Conservation (phyloP, 2,113 vertebrate genomes). For the Pluvialis apricaria region DNA sequence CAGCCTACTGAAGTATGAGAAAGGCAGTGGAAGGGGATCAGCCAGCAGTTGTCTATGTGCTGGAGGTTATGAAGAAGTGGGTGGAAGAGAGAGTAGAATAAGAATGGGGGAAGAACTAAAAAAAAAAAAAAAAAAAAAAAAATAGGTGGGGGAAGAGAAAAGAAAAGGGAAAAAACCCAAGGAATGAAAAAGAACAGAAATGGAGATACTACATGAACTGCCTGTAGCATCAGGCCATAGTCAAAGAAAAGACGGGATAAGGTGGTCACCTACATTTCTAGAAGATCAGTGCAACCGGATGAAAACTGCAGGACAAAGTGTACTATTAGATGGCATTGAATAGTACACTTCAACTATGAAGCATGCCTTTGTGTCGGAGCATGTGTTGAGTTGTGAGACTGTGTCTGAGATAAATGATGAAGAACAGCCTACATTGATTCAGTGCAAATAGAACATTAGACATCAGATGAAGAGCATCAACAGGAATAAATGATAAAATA, state of each 20-base stretch:
- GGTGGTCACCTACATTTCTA: background rate
- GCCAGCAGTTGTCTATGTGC: background rate
- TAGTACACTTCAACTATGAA: background rate
- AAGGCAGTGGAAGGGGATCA: background rate
- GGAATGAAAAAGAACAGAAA: background rate
- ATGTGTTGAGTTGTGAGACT: background rate
- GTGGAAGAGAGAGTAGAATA: background rate
- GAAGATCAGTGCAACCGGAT: background rate
- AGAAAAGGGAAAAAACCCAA: background rate
- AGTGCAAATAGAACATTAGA: background rate
- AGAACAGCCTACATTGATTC: background rate
- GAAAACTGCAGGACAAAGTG: background rate
- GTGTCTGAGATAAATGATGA: background rate
- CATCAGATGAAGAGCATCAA: background rate
- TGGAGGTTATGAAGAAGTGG: slow-evolving; percentile 4
- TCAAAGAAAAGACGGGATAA: background rate
- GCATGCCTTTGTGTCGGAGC: background rate
- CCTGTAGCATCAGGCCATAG: background rate
- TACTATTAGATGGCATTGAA: background rate
- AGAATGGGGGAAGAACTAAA: background rate
- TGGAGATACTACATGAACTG: background rate
- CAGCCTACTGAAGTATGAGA: background rate
- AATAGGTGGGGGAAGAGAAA: background rate
- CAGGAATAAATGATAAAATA: background rate
- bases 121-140: no score